Percentiles rank a stretch among this genome's conserved stretches.
Evolutionary conservation across 2,797 vertebrate species (phyloP).

Genomic region (Synaphobranchus kaupii): DNA sequence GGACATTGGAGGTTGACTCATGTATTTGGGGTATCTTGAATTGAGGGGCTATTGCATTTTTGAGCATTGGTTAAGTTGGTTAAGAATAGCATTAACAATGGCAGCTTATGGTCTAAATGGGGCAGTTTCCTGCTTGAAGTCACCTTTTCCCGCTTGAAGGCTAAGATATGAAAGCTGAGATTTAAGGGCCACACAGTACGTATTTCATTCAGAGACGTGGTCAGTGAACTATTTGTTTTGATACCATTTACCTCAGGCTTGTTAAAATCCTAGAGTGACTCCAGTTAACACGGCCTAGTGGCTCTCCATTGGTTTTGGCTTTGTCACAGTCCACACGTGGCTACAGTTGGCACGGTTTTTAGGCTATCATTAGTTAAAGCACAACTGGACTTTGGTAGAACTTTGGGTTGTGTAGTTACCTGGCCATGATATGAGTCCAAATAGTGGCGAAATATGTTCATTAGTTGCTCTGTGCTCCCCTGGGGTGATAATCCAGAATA

Average conservation of each 20-base stretch:
- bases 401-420: no score
- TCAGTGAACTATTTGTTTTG: neutral
- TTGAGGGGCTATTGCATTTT: neutral
- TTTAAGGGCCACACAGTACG: neutral
- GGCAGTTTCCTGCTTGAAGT: neutral
- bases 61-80: neutral
- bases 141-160: neutral
- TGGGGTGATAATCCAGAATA: no score
- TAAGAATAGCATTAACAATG: neutral
- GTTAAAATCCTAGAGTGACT: neutral
- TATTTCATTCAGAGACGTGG: neutral
- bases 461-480: no score
- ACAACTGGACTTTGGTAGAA: no score
- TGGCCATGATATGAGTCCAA: no score
- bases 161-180: neutral
- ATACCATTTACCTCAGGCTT: neutral
- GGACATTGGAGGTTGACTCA: neutral
- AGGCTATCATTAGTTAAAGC: no score
- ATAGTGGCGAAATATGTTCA: no score
- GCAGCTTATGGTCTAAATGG: neutral
- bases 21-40: neutral
- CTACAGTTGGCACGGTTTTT: no score
- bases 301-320: neutral
- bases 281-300: neutral
- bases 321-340: neutral